Conservation (phyloP, 2,888 invertebrate species). For the Eumacrocentrus americanus region DNA sequence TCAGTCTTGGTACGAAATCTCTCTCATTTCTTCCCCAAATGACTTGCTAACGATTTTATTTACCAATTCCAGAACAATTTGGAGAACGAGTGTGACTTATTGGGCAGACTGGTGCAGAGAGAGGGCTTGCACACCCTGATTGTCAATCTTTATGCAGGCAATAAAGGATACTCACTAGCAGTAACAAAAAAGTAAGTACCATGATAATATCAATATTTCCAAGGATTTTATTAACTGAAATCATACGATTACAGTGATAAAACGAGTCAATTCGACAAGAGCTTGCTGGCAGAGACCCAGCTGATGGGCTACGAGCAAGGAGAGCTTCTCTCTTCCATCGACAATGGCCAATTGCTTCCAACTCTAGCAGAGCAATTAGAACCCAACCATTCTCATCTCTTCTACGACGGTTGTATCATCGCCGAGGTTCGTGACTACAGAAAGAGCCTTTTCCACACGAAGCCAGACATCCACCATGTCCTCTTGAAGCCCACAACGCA, state of each 20-base stretch:
- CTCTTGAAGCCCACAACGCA: constrained; percentile 84
- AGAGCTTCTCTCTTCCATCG: constrained; percentile 83
- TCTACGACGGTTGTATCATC: constrained; percentile 91
- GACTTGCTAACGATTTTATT: too few species aligned
- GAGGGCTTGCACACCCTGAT: constrained; percentile 89
- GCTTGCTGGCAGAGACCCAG: constrained; percentile 72
- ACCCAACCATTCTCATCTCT: constrained; percentile 81
- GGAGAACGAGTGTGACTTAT: constrained; percentile 65
- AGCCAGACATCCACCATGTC: constrained; percentile 85
- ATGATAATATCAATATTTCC: background rate
- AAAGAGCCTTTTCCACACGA: constrained; percentile 77
- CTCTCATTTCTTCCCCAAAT: too few species aligned
- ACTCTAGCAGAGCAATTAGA: constrained; percentile 84
- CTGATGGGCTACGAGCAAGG: constrained; percentile 90
- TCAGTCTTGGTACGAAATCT: constrained; percentile 58
- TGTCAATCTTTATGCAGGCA: constrained; percentile 88
- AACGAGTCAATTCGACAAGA: constrained; percentile 66
- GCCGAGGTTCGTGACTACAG: constrained; percentile 90
- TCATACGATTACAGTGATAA: constrained; percentile 48
- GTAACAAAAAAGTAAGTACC: constrained; percentile 66
- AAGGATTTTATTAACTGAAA: constrained; percentile 34
- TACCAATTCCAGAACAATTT: constrained; percentile 52
- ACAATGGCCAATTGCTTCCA: constrained; percentile 89
- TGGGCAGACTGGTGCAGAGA: constrained; percentile 83
- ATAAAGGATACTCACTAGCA: constrained; percentile 86